Base-by-base conservation (phyloP, 2,888 invertebrate genomes). In the Caenorhabditis japonica region DNA sequence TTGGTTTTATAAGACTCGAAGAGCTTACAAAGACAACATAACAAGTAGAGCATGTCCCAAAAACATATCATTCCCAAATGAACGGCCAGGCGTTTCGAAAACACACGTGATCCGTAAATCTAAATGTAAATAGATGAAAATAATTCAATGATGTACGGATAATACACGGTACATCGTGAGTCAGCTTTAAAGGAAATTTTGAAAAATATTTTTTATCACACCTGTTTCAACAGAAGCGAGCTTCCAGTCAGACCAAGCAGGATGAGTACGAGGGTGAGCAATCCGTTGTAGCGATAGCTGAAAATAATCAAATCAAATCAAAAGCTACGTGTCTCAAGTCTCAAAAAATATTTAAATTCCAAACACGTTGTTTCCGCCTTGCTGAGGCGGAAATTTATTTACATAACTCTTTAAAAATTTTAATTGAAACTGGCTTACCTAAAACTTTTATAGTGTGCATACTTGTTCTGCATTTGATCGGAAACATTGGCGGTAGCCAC, bases 11-110 rank as follows among this genome's bases (percentile, higher is more conserved):
- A 17, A 38, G 34, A 30, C 7, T 5, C 30, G 10, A 10, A 30
- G 30, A 30, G 30, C 44, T 82, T 77, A 61, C 83, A 70, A 8
- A 87, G 70, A 60, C 86, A 87, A 13, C 82, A 82, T 10, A 85
- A 55, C 3, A 86, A 61, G 19, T 79, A 76, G 4, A 81, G 34
- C 13, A 83, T 82, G 59, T 86, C 86, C 85, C 85, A 86, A 15
- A 84, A 51, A 43, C 85, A 87, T 19, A 86, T 80, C 81, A 85
- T 83, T 17, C 77, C 75, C 41, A 86, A 51, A 66, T 86, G 86
- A 25, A 79, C 74, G 7, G 86, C 84, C 17, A 86, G 55, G 1
- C 86, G 82, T 39, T 79, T 81, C 4, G 86, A 86, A 68, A 86
- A 86, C 30, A 80, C 77, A 10, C 79, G 77, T n/a, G 85, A 83